phyloP scores from a whole-genome alignment of 2,888 invertebrate species.

The Sarcophaga variegata region DNA sequence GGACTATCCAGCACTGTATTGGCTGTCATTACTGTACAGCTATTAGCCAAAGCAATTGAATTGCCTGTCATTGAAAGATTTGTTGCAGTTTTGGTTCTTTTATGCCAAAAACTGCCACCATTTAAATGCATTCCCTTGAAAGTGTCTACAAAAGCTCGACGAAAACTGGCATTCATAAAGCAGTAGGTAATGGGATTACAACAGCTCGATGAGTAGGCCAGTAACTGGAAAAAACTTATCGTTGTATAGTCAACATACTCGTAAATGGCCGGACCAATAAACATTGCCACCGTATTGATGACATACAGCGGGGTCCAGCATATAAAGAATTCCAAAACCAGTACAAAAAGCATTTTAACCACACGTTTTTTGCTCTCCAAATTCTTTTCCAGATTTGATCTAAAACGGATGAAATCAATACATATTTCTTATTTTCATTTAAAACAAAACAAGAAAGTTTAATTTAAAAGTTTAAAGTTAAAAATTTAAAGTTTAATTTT shows the following conservation, averaged over 20 bases:
- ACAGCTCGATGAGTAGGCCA: conserved; percentile 92
- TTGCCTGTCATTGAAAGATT: conserved; percentile 75
- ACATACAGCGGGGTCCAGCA: conserved; percentile 95
- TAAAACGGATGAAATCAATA: conserved; percentile 8
- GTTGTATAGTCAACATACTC: conserved; percentile 88
- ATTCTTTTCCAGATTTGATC: conserved; percentile 78
- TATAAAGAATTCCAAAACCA: conserved; percentile 94
- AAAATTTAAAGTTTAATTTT: too few relatives aligned
- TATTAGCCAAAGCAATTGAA: conserved; percentile 77
- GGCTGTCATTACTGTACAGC: conserved; percentile 75
- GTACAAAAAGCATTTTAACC: conserved; percentile 93
- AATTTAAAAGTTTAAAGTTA: too few relatives aligned
- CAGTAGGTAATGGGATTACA: conserved; percentile 96
- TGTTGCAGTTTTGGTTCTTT: conserved; percentile 72
- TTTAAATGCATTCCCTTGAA: conserved; percentile 83
- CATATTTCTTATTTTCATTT: background rate
- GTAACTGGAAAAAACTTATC: conserved; percentile 88
- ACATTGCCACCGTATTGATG: conserved; percentile 88
- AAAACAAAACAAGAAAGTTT: background rate
- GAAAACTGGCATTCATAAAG: conserved; percentile 94
- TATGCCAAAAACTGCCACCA: conserved; percentile 73
- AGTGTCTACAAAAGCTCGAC: conserved; percentile 90
- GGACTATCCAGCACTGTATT: conserved; percentile 77
- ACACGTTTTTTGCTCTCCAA: conserved; percentile 83
- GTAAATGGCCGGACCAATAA: conserved; percentile 88